Percentiles rank a stretch among this genome's conserved stretches.
Conservation (phyloP, 64 coral and sea anemone genomes). For the Acropora tenuis region DNA sequence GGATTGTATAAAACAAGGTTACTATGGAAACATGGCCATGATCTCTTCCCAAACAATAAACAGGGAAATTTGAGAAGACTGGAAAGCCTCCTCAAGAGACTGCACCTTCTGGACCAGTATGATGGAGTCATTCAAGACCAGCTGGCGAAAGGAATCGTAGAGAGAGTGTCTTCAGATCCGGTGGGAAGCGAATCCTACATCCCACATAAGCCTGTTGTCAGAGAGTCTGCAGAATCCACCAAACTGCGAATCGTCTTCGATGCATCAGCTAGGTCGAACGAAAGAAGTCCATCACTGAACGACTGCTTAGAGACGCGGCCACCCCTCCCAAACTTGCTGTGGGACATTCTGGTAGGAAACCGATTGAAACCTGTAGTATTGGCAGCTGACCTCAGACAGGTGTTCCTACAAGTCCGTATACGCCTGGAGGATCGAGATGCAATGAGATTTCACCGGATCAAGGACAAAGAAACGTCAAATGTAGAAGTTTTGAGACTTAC, state of each 20-base stretch:
- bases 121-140: conserved; percentile 63
- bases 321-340: conserved; percentile 36
- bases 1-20: conserved; percentile 65
- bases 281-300: conserved; percentile 43
- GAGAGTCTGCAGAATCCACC: conserved; percentile 39
- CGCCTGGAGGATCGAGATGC: conserved; percentile 17
- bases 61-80: conserved; percentile 43
- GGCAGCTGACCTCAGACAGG: conserved; percentile 62
- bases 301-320: conserved; percentile 66
- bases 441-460: conserved; percentile 40
- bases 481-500: conserved; percentile 37
- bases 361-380: conserved; percentile 34
- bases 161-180: background rate
- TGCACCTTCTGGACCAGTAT: conserved; percentile 48
- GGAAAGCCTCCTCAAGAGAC: conserved; percentile 31
- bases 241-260: conserved; percentile 25
- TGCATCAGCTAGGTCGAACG: conserved; percentile 26
- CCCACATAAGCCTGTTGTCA: conserved; percentile 48
- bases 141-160: conserved; percentile 33
- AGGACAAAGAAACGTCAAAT: background rate
- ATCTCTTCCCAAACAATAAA: conserved; percentile 41
- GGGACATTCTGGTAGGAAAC: conserved; percentile 30
- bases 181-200: conserved; percentile 29
- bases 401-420: conserved; percentile 48
- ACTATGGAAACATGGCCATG: conserved; percentile 59